phyloP scores from a whole-genome alignment of 1,140 invertebrate genomes.

The Idris sp. region DNA sequence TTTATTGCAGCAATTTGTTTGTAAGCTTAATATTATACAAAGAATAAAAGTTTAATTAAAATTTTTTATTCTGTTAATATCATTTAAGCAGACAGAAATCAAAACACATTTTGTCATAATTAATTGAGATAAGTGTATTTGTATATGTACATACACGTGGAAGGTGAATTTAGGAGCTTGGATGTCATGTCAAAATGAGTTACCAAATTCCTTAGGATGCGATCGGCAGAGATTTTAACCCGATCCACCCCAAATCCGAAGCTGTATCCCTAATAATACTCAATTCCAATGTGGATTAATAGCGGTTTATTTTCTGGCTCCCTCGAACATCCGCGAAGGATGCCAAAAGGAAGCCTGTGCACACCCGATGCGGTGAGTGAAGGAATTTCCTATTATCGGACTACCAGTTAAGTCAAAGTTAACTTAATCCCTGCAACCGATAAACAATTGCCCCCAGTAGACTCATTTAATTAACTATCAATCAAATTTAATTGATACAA shows the following conservation, averaged over 20 bases:
- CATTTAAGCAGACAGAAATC: slow-evolving; percentile 70
- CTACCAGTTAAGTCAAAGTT: slow-evolving; percentile 64
- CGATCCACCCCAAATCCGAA: slow-evolving; percentile 73
- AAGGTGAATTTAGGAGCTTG: slow-evolving; percentile 33
- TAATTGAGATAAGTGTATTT: slow-evolving; percentile 71
- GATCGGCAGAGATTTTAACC: slow-evolving; percentile 74
- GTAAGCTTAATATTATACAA: too few species aligned
- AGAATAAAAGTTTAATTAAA: too few species aligned
- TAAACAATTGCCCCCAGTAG: slow-evolving; percentile 47
- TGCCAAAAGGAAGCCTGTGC: slow-evolving; percentile 58
- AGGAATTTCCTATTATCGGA: slow-evolving; percentile 70
- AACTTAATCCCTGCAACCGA: slow-evolving; percentile 58
- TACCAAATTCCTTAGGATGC: slow-evolving; percentile 73
- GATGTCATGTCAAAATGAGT: slow-evolving; percentile 40
- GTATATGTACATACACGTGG: too few species aligned
- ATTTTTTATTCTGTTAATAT: too few species aligned
- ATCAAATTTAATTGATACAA: slow-evolving; percentile 34
- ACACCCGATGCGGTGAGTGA: slow-evolving; percentile 36
- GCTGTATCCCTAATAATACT: slow-evolving; percentile 77
- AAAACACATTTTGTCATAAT: slow-evolving; percentile 68
- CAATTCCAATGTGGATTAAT: slow-evolving; percentile 79
- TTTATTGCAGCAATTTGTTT: slow-evolving; percentile 9
- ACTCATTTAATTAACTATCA: slow-evolving; percentile 29
- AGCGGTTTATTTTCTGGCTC: slow-evolving; percentile 72
- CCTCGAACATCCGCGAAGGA: slow-evolving; percentile 56